A percentile compares a stretch with the other conserved stretches of the same genome.
These are phyloP conservation scores for Unio pictorum DNA, from an alignment of 2,888 invertebrate species.

Conservation along the genomic window DNA sequence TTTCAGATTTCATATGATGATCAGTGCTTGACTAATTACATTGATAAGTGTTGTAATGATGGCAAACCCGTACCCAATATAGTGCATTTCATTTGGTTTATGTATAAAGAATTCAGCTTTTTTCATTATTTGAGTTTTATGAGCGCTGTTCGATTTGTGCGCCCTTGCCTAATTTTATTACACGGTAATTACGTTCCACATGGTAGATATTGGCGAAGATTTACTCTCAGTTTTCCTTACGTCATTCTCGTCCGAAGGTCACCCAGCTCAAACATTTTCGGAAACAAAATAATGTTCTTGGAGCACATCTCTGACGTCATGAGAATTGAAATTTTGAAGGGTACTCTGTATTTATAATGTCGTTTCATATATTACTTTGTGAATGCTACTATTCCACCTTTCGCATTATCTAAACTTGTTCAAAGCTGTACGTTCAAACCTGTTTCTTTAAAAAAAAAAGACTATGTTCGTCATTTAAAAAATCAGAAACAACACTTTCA, in stretches of 20 bases:
- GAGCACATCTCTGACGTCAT: conserved; percentile 36
- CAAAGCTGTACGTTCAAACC: too few species aligned
- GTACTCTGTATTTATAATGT: conserved; percentile 1
- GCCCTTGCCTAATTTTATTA: conserved; percentile 29
- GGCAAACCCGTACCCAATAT: conserved; percentile 24
- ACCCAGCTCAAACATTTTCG: conserved; percentile 19
- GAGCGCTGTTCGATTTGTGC: conserved; percentile 21
- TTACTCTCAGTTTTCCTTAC: conserved; percentile 22
- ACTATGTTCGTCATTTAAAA: too few species aligned
- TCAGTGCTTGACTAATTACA: conserved; percentile 20
- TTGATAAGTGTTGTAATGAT: conserved; percentile 18
- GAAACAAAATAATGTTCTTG: conserved; percentile 12
- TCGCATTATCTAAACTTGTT: too few species aligned
- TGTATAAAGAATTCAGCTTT: conserved; percentile 16
- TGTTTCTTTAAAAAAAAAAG: too few species aligned
- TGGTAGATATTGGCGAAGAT: conserved; percentile 27
- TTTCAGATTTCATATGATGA: conserved; percentile 9
- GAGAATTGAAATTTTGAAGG: conserved; percentile 18
- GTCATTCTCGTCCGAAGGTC: conserved; percentile 16
- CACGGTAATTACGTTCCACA: conserved; percentile 21
- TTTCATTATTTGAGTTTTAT: conserved; percentile 29
- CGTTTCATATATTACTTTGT: too few species aligned
- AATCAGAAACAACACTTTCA: too few species aligned
- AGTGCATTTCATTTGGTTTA: conserved; percentile 33
- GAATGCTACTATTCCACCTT: too few species aligned